Base-by-base conservation (phyloP, 1,140 invertebrate species). In the Brachionus asplanchnoidis region DNA sequence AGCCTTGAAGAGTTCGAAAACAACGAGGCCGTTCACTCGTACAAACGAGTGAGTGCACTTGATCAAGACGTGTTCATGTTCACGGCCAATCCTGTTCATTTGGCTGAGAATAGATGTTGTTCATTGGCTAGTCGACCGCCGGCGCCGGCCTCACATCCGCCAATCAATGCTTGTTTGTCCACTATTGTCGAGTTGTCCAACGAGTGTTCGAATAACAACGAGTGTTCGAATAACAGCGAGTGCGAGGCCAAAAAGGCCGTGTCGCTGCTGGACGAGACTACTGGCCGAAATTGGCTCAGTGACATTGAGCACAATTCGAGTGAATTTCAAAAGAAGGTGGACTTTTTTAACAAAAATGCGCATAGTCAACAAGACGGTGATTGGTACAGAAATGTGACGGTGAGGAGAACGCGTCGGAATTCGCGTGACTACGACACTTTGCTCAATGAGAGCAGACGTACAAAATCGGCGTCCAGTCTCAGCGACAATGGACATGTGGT, bases 271-370 rank as follows among this genome's bases (percentile, higher is more conserved):
- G 73, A 77, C 3, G 73, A 77, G 11, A 77, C 8, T n/a, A 46
- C n/a, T n/a, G n/a, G 44, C 42, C 23, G 23, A 50, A 53, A 50
- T 53, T 77, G 73, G 73, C 23, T 77, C 9, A 77, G 44, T 12
- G 73, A 77, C 23, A 50, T 77, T 5, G 73, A 77, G 1, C 23
- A 23, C 26, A 77, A 77, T 26, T 77, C 73, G 20, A 46, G 46
- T 28, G 73, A 77, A 50, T 77, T 77, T 77, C 73, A 77, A 26
- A 77, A 77, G n/a, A 77, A 77, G 6, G 23, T 77, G 7, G 73
- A 77, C 14, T 77, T 77, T 77, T 77, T 77, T 26, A 77, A 50
- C 26, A 77, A 77, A 50, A 73, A 44, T 68, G 23, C 65, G 1
- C 1, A 32, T 11, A 1, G 11, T 0, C 14, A 23, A 9, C 17